Base-by-base conservation (phyloP, 1,140 invertebrate genomes). In the Sitobion miscanthi region DNA sequence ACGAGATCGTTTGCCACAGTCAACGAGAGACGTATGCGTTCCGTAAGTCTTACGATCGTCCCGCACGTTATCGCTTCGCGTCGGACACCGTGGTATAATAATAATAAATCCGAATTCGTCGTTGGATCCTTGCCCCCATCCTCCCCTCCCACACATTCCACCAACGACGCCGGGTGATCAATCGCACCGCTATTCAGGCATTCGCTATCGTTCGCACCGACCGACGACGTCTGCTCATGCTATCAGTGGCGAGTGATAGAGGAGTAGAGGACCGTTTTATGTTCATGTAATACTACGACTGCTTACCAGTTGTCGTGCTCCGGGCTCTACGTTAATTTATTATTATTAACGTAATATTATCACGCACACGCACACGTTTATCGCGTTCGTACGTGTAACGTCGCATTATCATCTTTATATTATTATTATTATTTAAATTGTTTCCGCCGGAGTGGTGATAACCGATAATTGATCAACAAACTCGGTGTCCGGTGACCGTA, bases 381-480 rank as follows among this genome's bases (percentile, higher is more conserved):
- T 69, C 62, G 62, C 30, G 11, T 4, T 69, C 30, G 62, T 69
- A 69, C 62, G 62, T 69, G 62, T 69, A 69, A 4, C 11, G 62
- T 69, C 30, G 62, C 7, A 62, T 62, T 62, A 62, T 62, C 25
- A 62, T 62, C 21, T 54, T 25, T 7, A 7, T 25, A 62, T 57
- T 62, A 62, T 62, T n/a, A n/a, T 69, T 69, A 69, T n/a, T 69
- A 69, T 69, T n/a, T n/a, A 69, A n/a, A 69, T 69, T 14, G 62
- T 69, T 69, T 69, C 62, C 30, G 62, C 62, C 62, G 62, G 62
- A 77, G 62, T 47, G 45, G 45, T 77, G 62, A 77, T 77, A 77
- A 77, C 62, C 62, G 62, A 77, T n/a, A 69, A 77, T n/a, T n/a
- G n/a, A 77, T 77, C 62, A 77, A 77, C 62, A 77, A 77, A 77